A percentile compares a stretch with the other conserved stretches of the same genome.
Evolutionary conservation across 2,888 invertebrate genomes (phyloP).

Genomic region (Rapana venosa): DNA sequence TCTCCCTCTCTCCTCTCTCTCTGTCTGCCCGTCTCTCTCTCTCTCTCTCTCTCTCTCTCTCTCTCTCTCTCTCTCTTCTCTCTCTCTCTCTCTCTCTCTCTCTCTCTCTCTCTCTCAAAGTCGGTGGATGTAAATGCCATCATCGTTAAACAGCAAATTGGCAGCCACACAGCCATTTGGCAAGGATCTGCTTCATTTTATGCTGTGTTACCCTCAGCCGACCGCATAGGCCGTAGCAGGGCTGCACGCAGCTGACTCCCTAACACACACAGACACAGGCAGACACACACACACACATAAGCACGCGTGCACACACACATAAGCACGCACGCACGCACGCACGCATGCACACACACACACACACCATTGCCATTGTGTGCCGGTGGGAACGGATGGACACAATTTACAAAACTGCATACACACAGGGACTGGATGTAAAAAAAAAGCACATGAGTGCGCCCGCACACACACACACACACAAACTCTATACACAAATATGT

Average conservation of each 20-base stretch:
- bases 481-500: no score
- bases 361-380: no score
- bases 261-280: not conserved
- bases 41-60: not conserved
- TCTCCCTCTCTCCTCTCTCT: not conserved
- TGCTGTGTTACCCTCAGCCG: constrained; percentile 31
- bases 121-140: constrained; percentile 21
- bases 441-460: no score
- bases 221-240: not conserved
- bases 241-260: not conserved
- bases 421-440: no score
- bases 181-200: not conserved
- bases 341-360: not conserved
- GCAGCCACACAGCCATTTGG: no score
- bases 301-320: not conserved
- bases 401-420: no score
- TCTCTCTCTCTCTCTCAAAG: constrained; percentile 31
- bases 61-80: not conserved
- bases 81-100: constrained; percentile 24
- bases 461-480: not conserved
- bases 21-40: not conserved
- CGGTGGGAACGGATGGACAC: no score
- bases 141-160: no score
- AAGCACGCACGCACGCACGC: not conserved
- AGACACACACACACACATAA: not conserved